Evolutionary conservation across 2,797 vertebrate species (phyloP).

Genomic region (Gadopsis bispinosus): DNA sequence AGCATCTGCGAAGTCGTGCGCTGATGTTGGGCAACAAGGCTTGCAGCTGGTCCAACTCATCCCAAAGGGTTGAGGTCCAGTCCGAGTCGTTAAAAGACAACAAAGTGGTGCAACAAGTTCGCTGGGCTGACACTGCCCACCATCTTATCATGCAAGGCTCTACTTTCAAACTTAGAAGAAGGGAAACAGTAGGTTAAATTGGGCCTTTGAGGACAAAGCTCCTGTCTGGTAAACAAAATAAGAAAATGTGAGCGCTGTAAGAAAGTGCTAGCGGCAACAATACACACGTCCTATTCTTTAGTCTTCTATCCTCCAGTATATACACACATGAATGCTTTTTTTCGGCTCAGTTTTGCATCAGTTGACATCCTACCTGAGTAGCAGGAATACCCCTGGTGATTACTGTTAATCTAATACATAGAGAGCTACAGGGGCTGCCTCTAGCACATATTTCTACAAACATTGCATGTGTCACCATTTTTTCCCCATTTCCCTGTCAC

Average conservation of each 20-base stretch:
- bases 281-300: not conserved
- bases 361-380: slow-evolving; percentile 9
- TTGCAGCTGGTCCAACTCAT: not conserved
- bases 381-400: not conserved
- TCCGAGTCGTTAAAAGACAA: not conserved
- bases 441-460: not conserved
- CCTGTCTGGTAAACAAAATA: not conserved
- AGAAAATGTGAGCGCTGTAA: not conserved
- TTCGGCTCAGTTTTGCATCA: slow-evolving; percentile 1
- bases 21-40: not conserved
- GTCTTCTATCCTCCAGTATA: not conserved
- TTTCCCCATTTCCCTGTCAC: not conserved
- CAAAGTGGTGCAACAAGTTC: not conserved
- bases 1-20: not conserved
- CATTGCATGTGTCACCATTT: not conserved
- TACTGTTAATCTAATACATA: not conserved
- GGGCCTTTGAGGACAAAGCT: not conserved
- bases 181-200: not conserved
- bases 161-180: not conserved
- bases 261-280: not conserved
- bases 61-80: not conserved
- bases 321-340: slow-evolving; percentile 8
- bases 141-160: not conserved
- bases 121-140: not conserved
- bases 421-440: not conserved